Base-by-base conservation (phyloP, 2,113 vertebrate genomes). In the Ibidorhyncha struthersii region DNA sequence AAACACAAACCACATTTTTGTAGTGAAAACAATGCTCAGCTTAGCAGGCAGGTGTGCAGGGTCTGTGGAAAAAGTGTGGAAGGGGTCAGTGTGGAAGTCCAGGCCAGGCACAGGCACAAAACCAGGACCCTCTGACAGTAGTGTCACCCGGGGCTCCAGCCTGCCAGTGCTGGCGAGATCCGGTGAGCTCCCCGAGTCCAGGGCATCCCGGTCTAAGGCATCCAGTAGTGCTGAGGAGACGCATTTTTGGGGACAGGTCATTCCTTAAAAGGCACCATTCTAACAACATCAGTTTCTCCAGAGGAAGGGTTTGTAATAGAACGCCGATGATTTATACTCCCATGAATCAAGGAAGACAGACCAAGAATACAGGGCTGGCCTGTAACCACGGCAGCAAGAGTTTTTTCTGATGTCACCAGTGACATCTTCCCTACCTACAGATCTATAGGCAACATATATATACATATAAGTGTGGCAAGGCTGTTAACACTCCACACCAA, bases 41-140 rank as follows among this genome's bases (percentile, higher is more conserved):
- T 30, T 41, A 21, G 6, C n/a, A 43, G 63, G 73, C 27, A 52
- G 53, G 12, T 12, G 50, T 13, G 45, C 4, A 30, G 70, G 34
- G 61, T 2, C 27, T 58, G 52, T 22, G 40, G n/a, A 27, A 49
- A 30, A 58, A 25, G 22, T 2, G 18, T 45, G 45, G 18, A 45
- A 29, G 65, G 26, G 26, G 18, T 1, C 12, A 16, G 32, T 27
- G 69, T 36, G 43, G 62, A 47, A 18, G 32, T 4, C 12, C 62
- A 19, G 4, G 53, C 4, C 36, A 41, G 71, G 53, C 34, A 16
- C 1, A 55, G 52, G 76, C 52, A 81, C 63, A 41, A n/a, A 9
- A 21, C 6, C 0, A 0, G 36, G 76, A 18, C 50, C 47, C 58
- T 25, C 9, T 1, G 1, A 4, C 1, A 4, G 17, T 2, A 3